A percentile compares a stretch with the other conserved stretches of the same genome.
These are phyloP conservation scores for Lasioglossum oenotherae DNA, from an alignment of 2,888 invertebrate species.

Conservation along the genomic window DNA sequence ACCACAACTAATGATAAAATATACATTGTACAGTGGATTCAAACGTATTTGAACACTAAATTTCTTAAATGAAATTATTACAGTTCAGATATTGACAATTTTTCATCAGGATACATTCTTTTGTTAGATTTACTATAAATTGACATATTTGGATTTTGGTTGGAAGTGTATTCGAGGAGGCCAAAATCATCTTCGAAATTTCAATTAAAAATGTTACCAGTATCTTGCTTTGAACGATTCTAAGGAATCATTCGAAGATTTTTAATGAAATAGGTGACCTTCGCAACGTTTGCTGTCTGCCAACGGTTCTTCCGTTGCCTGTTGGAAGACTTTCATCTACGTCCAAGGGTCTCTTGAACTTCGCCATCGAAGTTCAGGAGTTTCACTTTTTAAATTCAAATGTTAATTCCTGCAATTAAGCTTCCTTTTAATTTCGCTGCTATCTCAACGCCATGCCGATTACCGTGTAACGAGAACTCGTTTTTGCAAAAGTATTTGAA, in stretches of 20 bases:
- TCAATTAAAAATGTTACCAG: not conserved
- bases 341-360: not conserved
- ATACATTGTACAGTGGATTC: too few species aligned
- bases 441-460: not conserved
- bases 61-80: too few species aligned
- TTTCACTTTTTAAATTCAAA: conserved; percentile 35
- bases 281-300: not conserved
- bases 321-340: not conserved
- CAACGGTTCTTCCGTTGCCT: not conserved
- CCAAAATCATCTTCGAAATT: not conserved
- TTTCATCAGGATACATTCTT: too few species aligned
- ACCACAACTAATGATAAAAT: too few species aligned
- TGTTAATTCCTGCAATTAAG: conserved; percentile 38
- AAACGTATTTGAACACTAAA: too few species aligned
- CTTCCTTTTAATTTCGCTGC: conserved; percentile 27
- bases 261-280: not conserved
- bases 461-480: not conserved
- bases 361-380: conserved; percentile 16
- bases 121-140: too few species aligned
- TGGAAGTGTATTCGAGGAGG: too few species aligned
- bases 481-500: not conserved
- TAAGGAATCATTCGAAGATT: not conserved
- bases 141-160: too few species aligned
- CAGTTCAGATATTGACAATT: too few species aligned
- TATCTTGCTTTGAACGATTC: not conserved